phyloP scores from a whole-genome alignment of 2,888 invertebrate genomes.

The Conus canariensis region DNA sequence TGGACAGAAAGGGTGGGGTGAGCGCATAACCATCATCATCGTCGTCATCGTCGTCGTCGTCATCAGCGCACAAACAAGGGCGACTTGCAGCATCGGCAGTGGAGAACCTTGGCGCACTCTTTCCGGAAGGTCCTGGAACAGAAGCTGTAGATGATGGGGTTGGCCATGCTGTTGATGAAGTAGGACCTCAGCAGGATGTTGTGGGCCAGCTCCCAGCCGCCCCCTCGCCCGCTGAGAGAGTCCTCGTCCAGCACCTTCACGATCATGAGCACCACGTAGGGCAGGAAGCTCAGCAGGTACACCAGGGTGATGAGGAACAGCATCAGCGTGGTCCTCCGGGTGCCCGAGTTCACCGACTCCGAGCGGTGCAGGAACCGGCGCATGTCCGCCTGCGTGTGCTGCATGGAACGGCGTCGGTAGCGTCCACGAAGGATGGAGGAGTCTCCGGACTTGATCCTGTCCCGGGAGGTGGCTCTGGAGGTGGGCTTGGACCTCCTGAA shows the following conservation, averaged over 20 bases:
- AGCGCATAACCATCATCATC: background rate
- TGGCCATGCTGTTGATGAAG: constrained; percentile 66
- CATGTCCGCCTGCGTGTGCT: constrained; percentile 33
- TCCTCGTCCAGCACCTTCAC: constrained; percentile 55
- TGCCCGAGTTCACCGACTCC: constrained; percentile 47
- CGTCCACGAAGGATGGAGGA: constrained; percentile 18
- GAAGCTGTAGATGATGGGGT: constrained; percentile 67
- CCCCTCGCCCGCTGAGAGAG: constrained; percentile 55
- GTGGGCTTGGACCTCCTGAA: background rate
- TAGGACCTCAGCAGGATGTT: constrained; percentile 66
- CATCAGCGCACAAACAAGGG: background rate
- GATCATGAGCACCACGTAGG: constrained; percentile 62
- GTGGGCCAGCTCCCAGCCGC: constrained; percentile 53
- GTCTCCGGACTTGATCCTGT: constrained; percentile 21
- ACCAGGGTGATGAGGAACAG: constrained; percentile 64
- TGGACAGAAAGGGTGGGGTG: background rate
- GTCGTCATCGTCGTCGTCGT: background rate
- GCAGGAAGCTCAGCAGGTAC: constrained; percentile 65
- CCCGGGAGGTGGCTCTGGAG: constrained; percentile 11
- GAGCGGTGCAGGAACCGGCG: constrained; percentile 41
- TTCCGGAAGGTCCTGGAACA: constrained; percentile 61
- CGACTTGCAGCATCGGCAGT: constrained; percentile 33
- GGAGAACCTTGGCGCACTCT: constrained; percentile 49
- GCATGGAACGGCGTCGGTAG: constrained; percentile 37
- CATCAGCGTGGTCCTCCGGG: constrained; percentile 62